Base-by-base conservation (phyloP, 1,140 invertebrate species). In the Pachypeltis micranthus region DNA sequence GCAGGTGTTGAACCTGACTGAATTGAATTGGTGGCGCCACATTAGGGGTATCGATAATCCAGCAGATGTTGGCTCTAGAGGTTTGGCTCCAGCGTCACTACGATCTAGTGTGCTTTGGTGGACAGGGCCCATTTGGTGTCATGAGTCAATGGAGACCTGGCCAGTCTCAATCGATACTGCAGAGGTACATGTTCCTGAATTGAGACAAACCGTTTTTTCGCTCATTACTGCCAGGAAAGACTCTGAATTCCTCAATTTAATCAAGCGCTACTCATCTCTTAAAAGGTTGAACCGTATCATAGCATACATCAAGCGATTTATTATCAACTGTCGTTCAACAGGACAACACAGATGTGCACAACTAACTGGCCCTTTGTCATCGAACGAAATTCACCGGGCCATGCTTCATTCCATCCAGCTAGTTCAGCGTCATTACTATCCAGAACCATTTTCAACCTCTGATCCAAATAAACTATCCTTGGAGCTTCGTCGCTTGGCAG, bases 61-160 rank as follows among this genome's bases (percentile, higher is more conserved):
- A 3, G 66, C 66, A 2, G 66, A 67, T 24, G 28, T 56, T 1
- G 58, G 24, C 3, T 63, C 64, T 2, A 24, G 64, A 14, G 66
- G 66, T n/a, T 1, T 65, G 1, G 24, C 23, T 1, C 60, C 66
- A 21, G 19, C 60, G 25, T 63, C 62, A 69, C 69, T 66, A 69
- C 67, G 24, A 66, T 66, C 39, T 67, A 66, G 21, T 67, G 69
- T 47, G 69, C 69, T 21, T 64, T 61, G 2, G 69, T 56, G 54
- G 54, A 24, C 2, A 2, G 54, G 54, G 2, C 54, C 54, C 2
- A 2, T 1, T 2, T 56, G 54, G 54, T 26, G 21, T 21, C 3
- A 2, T 14, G 2, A 2, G 19, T 24, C 25, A 1, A 16, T 24
- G 16, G 25, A 56, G 16, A 2, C 3, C 26, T 26, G 25, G 25